Percentiles rank a stretch among this genome's conserved stretches.
Conservation (phyloP, 1,140 invertebrate genomes). For the Zaprionus capensis region DNA sequence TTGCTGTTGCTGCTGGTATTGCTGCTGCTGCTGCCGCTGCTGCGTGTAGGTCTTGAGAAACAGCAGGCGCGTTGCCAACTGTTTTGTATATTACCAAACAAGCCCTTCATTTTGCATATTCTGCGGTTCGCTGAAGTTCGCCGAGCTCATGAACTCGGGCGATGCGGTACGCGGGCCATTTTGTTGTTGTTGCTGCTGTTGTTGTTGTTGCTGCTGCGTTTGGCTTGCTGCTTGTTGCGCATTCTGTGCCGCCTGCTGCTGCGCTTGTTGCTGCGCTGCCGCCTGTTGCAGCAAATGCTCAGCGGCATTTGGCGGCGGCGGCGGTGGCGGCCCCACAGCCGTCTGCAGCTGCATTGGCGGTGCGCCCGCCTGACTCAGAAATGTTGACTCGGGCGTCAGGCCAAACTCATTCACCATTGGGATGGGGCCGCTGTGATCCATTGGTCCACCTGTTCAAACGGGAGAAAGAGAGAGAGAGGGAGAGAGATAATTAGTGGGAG, state of each 20-base stretch:
- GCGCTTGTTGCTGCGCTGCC: conserved; percentile 63
- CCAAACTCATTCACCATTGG: conserved; percentile 88
- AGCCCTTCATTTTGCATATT: conserved; percentile 90
- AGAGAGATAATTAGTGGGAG: conserved; percentile 8
- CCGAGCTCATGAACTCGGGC: conserved; percentile 86
- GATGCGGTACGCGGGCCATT: conserved; percentile 85
- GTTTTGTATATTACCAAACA: conserved; percentile 88
- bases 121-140: conserved; percentile 89
- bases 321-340: conserved; percentile 85
- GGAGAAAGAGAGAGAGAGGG: not conserved
- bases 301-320: conserved; percentile 70
- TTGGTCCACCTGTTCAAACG: conserved; percentile 86
- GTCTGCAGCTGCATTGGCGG: conserved; percentile 86
- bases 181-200: conserved; percentile 71
- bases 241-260: conserved; percentile 80
- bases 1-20: conserved; percentile 40
- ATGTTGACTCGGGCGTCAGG: conserved; percentile 87
- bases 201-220: conserved; percentile 60
- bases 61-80: conserved; percentile 83
- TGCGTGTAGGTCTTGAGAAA: conserved; percentile 63
- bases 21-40: conserved; percentile 54
- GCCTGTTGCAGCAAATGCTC: conserved; percentile 81
- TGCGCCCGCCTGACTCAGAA: conserved; percentile 86
- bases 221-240: conserved; percentile 81
- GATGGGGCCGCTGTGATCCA: conserved; percentile 88